Base-by-base conservation (phyloP, 2,797 vertebrate genomes). In the Sebastiscus albofasciatus region DNA sequence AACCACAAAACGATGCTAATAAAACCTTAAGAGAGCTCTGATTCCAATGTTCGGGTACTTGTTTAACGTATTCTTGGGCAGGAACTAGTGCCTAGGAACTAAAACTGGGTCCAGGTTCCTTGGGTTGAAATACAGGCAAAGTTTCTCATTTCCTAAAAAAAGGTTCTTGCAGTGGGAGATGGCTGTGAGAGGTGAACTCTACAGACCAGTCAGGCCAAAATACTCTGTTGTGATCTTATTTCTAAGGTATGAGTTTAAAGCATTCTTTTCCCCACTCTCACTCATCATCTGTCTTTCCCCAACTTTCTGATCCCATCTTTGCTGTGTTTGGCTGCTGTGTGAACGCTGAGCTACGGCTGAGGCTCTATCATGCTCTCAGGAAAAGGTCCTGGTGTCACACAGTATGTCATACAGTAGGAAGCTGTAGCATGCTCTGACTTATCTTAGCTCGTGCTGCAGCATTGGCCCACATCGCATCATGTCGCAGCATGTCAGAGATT, bases 251-350 rank as follows among this genome's bases (percentile, higher is more conserved):
- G 36, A 77, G 39, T 85, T 72, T 39, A 78, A 73, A 67, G 26
- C 70, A 80, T 77, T 76, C 62, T 61, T 77, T 52, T 36, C 69
- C 52, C 62, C 46, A 18, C 55, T 14, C 31, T 79, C 67, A 65
- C 64, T 75, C 69, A 80, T 81, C 77, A 55, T 71, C 77, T 78
- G n/a, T 77, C 65, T 73, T 18, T 67, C 60, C 20, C 36, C 56
- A 14, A 10, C 71, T 81, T 55, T 66, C 75, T 69, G 11, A 9
- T 74, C 77, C 34, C 22, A 5, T 74, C 34, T 72, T 26, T 80
- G 76, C 77, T 68, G 69, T 62, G 29, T 74, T 77, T 80, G 69
- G 76, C 79, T 73, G 82, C 75, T 49, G 72, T 60, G 1, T 46
- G 62, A 71, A 34, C 1, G 12, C 58, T 75, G 72, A 78, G 49